Base-by-base conservation (phyloP, 2,888 invertebrate genomes). In the Lathronympha strigana region DNA sequence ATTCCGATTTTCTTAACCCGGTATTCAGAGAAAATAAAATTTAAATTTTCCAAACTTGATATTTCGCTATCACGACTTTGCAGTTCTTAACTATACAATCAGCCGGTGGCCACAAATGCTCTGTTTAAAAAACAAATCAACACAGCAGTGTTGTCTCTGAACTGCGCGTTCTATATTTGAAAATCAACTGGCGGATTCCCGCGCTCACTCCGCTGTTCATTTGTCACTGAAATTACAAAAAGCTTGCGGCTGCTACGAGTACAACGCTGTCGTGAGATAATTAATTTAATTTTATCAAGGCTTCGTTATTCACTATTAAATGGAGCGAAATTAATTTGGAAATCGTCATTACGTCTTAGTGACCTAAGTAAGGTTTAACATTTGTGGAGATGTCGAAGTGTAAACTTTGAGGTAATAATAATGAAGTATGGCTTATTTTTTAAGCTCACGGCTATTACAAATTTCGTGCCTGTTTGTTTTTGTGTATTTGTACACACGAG, bases 191-290 rank as follows among this genome's bases (percentile, higher is more conserved):
- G 73, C 70, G 69, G 71, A 72, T 64, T 62, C 51, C 57, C 60
- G 60, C 67, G 68, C 68, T 67, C 69, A 70, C 67, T 70, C 70
- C 68, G 79, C 76, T 86, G 86, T 88, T 87, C 86, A 88, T 88
- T 88, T 88, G 87, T 88, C 87, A 88, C 78, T 78, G 83, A 75
- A 83, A 84, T 85, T 85, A 87, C 87, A 88, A 89, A 89, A 89
- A 87, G 88, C 86, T 79, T 80, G 84, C 74, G 84, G 84, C 82
- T 76, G 71, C 71, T 73, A 71, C 73, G 70, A n/a, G n/a, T n/a
- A 75, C 71, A 71, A 71, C 76, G 67, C 69, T 71, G 76, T 74
- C 72, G 76, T 73, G 74, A 76, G 70, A 71, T 83, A 82, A 85
- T 82, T 83, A 88, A 82, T 86, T 86, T 83, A 86, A 88, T 86